Evolutionary conservation across 1,140 invertebrate species (phyloP).

Genomic region (Agrypnia vestita): DNA sequence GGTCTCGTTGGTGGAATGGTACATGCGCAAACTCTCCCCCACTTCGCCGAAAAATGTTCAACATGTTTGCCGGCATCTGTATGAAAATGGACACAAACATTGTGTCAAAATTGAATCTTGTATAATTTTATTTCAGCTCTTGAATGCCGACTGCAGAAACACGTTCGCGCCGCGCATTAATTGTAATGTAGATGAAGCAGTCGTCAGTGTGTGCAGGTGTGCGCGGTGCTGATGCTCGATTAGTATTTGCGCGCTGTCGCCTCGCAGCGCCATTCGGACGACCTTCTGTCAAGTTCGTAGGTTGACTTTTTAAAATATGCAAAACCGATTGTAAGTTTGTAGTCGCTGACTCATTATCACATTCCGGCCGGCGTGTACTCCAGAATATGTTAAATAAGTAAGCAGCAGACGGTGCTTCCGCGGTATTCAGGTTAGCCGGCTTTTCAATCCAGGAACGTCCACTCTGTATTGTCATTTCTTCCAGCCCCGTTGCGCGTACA

Average conservation of each 20-base stretch:
- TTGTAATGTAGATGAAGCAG: neutral
- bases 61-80: too few relatives aligned
- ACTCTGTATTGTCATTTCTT: too few relatives aligned
- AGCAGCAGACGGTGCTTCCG: too few relatives aligned
- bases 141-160: neutral
- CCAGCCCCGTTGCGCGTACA: too few relatives aligned
- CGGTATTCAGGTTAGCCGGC: too few relatives aligned
- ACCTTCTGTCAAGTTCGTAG: slow-evolving; percentile 27
- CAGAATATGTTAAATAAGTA: neutral
- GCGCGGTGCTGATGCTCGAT: neutral
- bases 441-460: too few relatives aligned
- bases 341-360: slow-evolving; percentile 14
- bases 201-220: neutral
- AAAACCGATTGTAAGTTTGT: neutral
- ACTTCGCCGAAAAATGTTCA: too few relatives aligned
- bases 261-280: neutral
- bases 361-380: neutral
- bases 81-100: too few relatives aligned
- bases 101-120: too few relatives aligned
- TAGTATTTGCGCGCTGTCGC: neutral
- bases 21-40: too few relatives aligned
- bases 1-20: too few relatives aligned
- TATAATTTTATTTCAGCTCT: too few relatives aligned
- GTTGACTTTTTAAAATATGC: slow-evolving; percentile 15
- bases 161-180: neutral